Percentiles rank a stretch among this genome's conserved stretches.
phyloP scores from a whole-genome alignment of 2,113 vertebrate genomes.

The Pelodiscus sinensis region DNA sequence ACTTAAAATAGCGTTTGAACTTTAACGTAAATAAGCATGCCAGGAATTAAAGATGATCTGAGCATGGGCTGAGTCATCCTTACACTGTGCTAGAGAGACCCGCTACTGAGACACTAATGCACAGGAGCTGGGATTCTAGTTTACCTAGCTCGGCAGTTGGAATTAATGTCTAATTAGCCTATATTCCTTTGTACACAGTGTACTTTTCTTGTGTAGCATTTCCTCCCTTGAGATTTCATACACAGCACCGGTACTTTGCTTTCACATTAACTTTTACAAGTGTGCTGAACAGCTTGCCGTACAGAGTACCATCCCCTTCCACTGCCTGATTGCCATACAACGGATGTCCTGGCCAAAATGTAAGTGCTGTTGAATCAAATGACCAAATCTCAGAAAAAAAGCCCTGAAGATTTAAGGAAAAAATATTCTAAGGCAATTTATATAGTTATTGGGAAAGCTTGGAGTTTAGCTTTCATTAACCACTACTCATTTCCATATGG shows the following conservation, averaged over 20 bases:
- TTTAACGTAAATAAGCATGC: conserved; percentile 58
- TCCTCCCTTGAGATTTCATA: neutral
- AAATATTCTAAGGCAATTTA: neutral
- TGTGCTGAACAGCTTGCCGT: neutral
- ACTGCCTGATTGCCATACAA: neutral
- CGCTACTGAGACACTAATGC: neutral
- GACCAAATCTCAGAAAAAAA: neutral
- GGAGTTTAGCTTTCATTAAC: too few species aligned
- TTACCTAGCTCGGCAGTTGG: neutral
- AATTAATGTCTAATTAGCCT: conserved; percentile 3
- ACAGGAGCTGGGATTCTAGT: neutral
- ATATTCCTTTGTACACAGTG: neutral
- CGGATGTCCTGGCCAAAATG: too few species aligned
- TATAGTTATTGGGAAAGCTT: too few species aligned
- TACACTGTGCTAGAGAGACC: neutral
- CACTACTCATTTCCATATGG: too few species aligned
- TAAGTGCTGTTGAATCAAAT: neutral
- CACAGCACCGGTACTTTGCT: neutral
- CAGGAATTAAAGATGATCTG: conserved; percentile 25
- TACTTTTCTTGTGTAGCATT: neutral
- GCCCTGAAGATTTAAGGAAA: neutral
- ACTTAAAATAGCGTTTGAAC: conserved; percentile 62
- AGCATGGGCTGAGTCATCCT: conserved; percentile 81
- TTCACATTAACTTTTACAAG: neutral
- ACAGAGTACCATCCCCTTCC: conserved; percentile 10